A percentile compares a stretch with the other conserved stretches of the same genome.
Evolutionary conservation across 2,888 invertebrate genomes (phyloP).

Genomic region (Ophion costatus): DNA sequence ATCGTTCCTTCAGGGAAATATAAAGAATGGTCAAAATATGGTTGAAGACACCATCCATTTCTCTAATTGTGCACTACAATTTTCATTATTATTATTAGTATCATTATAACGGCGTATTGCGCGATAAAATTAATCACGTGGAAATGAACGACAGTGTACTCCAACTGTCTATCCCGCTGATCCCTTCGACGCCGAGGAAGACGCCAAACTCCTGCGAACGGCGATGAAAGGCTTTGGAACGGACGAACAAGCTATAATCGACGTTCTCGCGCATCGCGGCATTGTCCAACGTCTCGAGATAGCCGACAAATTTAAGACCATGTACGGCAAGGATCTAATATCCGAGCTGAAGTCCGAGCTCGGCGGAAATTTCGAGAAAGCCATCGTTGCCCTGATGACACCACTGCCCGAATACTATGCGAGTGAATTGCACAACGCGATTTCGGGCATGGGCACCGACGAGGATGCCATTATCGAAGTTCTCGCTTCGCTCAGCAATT

Average conservation of each 20-base stretch:
- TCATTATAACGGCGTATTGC: neutral
- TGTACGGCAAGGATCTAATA: constrained; percentile 94
- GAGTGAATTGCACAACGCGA: constrained; percentile 92
- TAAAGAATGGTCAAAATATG: too few species aligned
- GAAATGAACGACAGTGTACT: constrained; percentile 85
- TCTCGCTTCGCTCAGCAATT: constrained; percentile 93
- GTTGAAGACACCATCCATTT: too few species aligned
- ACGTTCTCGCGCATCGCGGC: constrained; percentile 91
- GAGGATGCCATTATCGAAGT: constrained; percentile 95
- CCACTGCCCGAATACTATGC: constrained; percentile 94
- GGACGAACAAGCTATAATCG: constrained; percentile 94
- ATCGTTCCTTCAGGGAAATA: too few species aligned
- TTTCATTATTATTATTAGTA: too few species aligned
- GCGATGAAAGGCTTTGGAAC: constrained; percentile 98
- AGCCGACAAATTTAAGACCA: constrained; percentile 91
- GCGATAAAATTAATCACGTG: neutral
- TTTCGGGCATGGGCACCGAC: constrained; percentile 87
- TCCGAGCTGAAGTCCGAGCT: constrained; percentile 95
- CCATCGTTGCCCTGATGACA: constrained; percentile 93
- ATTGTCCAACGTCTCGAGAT: constrained; percentile 95
- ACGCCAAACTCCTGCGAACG: constrained; percentile 92
- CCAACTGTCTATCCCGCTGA: constrained; percentile 91
- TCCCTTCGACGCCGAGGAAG: constrained; percentile 91
- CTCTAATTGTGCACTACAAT: too few species aligned
- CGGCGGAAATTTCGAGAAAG: constrained; percentile 94